Evolutionary conservation across 35 echinoderm and acorn worm species (phyloP).

Genomic region (Hemicentrotus pulcherrimus): DNA sequence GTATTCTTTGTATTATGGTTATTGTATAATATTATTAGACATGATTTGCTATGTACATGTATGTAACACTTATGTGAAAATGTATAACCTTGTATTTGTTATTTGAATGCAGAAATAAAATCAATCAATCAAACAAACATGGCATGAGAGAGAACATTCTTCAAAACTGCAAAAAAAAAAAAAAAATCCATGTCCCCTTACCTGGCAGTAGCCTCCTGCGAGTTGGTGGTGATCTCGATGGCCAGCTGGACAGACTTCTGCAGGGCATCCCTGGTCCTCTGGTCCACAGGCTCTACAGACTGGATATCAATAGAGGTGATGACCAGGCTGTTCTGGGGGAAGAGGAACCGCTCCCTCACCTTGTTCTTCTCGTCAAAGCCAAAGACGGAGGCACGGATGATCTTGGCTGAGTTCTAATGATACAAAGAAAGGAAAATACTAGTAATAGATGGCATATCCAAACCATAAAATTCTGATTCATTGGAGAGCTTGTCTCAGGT

Average conservation of each 20-base stretch:
- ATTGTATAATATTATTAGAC: no score
- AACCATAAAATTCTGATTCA: no score
- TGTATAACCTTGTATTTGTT: no score
- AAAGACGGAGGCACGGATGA: conserved; percentile 95
- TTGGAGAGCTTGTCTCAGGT: no score
- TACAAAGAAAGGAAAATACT: background rate
- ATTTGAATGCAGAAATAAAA: no score
- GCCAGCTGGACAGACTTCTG: conserved; percentile 99
- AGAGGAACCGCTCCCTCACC: conserved; percentile 81
- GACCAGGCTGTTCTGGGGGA: conserved; percentile 94
- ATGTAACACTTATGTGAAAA: no score
- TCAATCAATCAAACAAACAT: no score
- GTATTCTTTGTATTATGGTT: no score
- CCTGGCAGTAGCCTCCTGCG: conserved; percentile 94
- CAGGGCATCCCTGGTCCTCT: conserved; percentile 92
- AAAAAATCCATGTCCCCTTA: background rate
- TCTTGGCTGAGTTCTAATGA: conserved; percentile 90
- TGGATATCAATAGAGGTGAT: conserved; percentile 99
- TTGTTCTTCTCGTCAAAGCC: conserved; percentile 90
- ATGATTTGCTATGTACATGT: no score
- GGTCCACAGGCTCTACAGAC: conserved; percentile 98
- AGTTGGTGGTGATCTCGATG: conserved; percentile 99
- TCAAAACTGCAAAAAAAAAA: no score
- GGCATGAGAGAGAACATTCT: no score
- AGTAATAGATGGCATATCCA: no score